A percentile compares a stretch with the other conserved stretches of the same genome.
These are phyloP conservation scores for Cantharis nigra DNA, from an alignment of 2,888 invertebrate genomes.

Conservation along the genomic window DNA sequence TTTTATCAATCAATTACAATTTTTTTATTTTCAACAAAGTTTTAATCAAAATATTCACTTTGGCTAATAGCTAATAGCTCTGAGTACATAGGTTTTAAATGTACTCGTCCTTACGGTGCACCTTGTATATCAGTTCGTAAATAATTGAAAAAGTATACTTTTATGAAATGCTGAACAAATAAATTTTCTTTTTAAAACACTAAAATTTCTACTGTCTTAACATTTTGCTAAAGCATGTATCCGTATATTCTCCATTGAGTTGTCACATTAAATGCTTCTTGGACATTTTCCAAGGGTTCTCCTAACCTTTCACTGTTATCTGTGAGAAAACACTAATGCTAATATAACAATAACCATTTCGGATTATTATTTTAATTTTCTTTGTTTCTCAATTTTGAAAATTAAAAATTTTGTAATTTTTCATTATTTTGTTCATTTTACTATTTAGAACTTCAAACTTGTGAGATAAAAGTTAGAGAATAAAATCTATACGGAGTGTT, in stretches of 20 bases:
- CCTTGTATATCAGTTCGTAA: not conserved
- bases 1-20: not conserved
- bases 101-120: no score
- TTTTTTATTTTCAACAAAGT: not conserved
- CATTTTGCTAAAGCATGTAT: constrained; percentile 23
- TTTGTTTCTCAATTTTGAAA: not conserved
- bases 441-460: no score
- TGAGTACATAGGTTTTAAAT: no score
- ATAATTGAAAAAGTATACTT: not conserved
- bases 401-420: no score
- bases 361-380: not conserved
- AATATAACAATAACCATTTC: constrained; percentile 11
- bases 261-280: constrained; percentile 25
- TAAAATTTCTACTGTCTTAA: constrained; percentile 19
- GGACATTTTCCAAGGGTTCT: constrained; percentile 18
- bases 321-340: constrained; percentile 14
- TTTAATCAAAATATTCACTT: not conserved
- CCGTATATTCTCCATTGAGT: constrained; percentile 22
- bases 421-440: no score
- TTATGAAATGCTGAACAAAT: constrained; percentile 5
- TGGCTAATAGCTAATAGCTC: no score
- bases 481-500: no score
- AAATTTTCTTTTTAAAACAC: constrained; percentile 14
- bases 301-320: constrained; percentile 6
- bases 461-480: no score